Percentiles rank a stretch among this genome's conserved stretches.
These are phyloP conservation scores for Tamias sibiricus DNA, from an alignment of 2,113 vertebrate genomes.

Conservation along the genomic window DNA sequence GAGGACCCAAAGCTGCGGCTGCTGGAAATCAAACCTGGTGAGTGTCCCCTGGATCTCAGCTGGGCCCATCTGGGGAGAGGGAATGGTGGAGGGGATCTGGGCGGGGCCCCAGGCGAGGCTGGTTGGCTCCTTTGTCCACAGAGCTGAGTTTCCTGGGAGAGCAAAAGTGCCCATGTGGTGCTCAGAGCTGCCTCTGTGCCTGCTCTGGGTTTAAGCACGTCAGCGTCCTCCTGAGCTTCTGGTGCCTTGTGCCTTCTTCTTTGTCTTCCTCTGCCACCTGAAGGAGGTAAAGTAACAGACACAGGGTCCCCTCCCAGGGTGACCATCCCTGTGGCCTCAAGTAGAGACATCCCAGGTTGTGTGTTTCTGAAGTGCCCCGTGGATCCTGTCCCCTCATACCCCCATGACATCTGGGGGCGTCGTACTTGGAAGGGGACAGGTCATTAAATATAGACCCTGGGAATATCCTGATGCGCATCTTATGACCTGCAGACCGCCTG, in stretches of 20 bases:
- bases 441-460: neutral
- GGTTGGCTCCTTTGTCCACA: neutral
- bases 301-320: neutral
- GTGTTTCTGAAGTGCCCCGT: slow-evolving; percentile 13
- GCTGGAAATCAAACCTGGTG: slow-evolving; percentile 95
- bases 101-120: neutral
- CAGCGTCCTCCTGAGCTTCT: neutral
- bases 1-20: slow-evolving; percentile 94
- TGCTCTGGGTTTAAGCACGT: neutral
- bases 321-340: slow-evolving; percentile 44
- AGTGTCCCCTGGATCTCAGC: slow-evolving; percentile 64
- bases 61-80: neutral
- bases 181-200: neutral
- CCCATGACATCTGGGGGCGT: neutral
- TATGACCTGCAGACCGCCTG: neutral
- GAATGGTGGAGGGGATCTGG: neutral
- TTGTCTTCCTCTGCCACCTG: neutral
- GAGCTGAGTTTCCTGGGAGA: neutral
- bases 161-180: neutral
- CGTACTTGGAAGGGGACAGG: neutral
- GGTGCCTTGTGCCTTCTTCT: neutral
- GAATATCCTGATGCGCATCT: neutral
- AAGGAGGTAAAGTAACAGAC: neutral
- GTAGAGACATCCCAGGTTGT: slow-evolving; percentile 51
- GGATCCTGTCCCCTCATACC: neutral